Conservation (phyloP, 2,888 invertebrate species). For the Eudasyphora cyanicolor region DNA sequence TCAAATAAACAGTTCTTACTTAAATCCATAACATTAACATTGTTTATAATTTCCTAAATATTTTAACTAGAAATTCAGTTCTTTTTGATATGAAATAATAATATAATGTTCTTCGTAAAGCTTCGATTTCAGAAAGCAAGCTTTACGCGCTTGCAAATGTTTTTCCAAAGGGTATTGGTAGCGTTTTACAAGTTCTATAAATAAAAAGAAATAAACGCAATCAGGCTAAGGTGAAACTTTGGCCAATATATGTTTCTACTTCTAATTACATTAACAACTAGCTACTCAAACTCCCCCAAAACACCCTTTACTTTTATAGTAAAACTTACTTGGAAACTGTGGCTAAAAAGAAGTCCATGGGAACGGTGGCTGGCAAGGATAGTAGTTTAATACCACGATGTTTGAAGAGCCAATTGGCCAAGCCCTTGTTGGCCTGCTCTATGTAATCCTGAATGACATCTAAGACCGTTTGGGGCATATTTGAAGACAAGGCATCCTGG, state of each 20-base stretch:
- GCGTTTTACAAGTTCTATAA: constrained; percentile 71
- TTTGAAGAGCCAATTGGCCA: constrained; percentile 94
- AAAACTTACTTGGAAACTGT: constrained; percentile 91
- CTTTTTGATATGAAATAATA: background rate
- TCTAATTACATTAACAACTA: background rate
- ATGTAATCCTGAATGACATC: constrained; percentile 96
- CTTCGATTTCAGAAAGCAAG: background rate
- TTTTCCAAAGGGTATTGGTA: constrained; percentile 72
- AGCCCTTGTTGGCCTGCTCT: constrained; percentile 93
- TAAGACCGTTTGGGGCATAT: constrained; percentile 94
- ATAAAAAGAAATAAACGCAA: constrained; percentile 56
- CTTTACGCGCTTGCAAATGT: constrained; percentile 71
- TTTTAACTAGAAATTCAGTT: constrained; percentile 39
- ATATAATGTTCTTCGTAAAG: background rate
- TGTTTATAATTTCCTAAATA: constrained; percentile 19
- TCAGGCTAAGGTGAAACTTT: background rate
- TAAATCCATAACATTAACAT: background rate
- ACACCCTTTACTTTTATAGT: no score
- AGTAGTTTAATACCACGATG: constrained; percentile 90
- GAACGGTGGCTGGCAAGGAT: constrained; percentile 92
- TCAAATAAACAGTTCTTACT: background rate
- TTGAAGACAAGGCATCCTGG: constrained; percentile 92
- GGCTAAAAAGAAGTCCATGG: constrained; percentile 92
- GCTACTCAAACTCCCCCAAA: no score
- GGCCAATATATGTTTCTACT: background rate